phyloP scores from a whole-genome alignment of 1,140 invertebrate genomes.

The Nasonia longicornis region DNA sequence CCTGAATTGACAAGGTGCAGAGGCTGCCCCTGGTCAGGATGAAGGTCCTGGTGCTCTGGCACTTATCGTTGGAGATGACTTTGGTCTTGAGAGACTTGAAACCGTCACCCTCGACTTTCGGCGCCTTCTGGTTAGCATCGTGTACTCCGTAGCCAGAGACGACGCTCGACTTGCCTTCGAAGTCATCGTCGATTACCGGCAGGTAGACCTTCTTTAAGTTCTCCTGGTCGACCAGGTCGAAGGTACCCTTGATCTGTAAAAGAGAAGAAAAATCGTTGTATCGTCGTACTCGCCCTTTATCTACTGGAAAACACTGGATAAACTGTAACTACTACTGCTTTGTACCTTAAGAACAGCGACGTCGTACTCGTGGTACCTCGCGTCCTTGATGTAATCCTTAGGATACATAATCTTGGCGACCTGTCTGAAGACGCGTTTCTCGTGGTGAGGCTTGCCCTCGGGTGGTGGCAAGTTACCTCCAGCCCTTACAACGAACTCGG shows the following conservation, averaged over 20 bases:
- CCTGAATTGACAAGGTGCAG: not conserved
- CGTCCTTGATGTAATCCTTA: conserved; percentile 27
- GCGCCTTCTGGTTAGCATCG: not conserved
- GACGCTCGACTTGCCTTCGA: not conserved
- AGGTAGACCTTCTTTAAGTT: not conserved
- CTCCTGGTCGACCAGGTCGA: conserved; percentile 4
- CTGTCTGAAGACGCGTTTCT: not conserved
- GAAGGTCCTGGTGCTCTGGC: not conserved
- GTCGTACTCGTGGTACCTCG: conserved; percentile 12
- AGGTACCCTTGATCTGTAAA: conserved; percentile 11
- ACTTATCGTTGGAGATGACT: not conserved
- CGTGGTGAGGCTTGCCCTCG: not conserved
- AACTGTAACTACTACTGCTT: too few relatives aligned
- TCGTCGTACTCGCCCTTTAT: too few relatives aligned
- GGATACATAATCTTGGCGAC: conserved; percentile 18
- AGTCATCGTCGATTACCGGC: not conserved
- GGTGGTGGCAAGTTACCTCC: not conserved
- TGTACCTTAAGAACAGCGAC: conserved; percentile 13
- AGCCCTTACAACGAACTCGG: not conserved
- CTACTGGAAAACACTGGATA: too few relatives aligned
- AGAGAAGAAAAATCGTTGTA: too few relatives aligned
- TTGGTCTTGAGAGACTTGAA: not conserved
- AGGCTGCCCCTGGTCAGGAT: conserved; percentile 10
- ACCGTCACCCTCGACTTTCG: not conserved
- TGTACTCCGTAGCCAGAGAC: conserved; percentile 17